Evolutionary conservation across 2,113 vertebrate species (phyloP).

Genomic region (Rhynchomys soricoides): DNA sequence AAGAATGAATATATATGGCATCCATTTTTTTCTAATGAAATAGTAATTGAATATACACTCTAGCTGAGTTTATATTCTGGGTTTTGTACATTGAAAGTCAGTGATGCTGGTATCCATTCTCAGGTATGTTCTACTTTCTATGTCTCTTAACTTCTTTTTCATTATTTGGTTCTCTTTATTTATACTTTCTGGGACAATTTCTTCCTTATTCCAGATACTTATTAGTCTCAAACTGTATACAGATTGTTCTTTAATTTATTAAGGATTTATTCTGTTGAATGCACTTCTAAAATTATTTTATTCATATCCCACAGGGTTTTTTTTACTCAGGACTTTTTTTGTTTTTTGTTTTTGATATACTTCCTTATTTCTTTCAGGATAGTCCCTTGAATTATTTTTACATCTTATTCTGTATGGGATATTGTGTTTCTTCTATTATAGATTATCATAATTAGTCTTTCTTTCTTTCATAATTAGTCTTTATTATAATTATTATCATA

Average conservation of each 20-base stretch:
- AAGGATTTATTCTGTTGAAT: not conserved
- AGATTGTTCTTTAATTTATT: not conserved
- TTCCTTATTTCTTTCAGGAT: not conserved
- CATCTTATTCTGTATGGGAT: not conserved
- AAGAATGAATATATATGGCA: not conserved
- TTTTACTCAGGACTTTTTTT: not conserved
- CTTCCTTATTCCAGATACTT: not conserved
- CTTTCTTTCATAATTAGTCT: not conserved
- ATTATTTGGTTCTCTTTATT: not conserved
- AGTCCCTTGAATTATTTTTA: not conserved
- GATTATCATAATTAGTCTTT: not conserved
- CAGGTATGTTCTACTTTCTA: not conserved
- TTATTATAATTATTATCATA: not conserved
- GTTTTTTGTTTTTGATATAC: not conserved
- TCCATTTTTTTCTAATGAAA: not conserved
- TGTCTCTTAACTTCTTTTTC: not conserved
- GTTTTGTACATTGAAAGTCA: too few relatives aligned
- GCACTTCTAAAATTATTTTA: not conserved
- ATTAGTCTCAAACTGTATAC: not conserved
- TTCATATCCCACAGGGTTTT: not conserved
- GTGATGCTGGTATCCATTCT: not conserved
- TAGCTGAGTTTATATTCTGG: not conserved
- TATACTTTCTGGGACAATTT: not conserved
- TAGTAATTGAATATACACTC: not conserved
- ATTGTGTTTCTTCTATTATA: not conserved